Percentiles rank a stretch among this genome's conserved stretches.
These are phyloP conservation scores for Dasysyrphus tricinctus DNA, from an alignment of 2,888 invertebrate species.

Conservation along the genomic window DNA sequence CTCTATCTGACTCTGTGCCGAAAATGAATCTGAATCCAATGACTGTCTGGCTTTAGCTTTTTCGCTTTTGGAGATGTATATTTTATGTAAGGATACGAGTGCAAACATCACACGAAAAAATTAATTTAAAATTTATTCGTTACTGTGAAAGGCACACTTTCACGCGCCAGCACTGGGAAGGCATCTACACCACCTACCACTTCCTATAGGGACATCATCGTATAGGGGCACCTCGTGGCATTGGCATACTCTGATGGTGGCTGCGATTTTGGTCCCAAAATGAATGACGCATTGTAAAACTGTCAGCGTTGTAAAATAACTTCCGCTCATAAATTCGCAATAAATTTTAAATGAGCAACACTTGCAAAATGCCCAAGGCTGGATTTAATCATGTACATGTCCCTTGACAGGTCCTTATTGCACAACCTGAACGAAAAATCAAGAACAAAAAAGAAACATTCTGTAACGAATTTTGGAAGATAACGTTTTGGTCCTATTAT, in stretches of 20 bases:
- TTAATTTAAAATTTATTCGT: conserved; percentile 71
- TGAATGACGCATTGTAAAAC: conserved; percentile 74
- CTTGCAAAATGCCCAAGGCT: conserved; percentile 36
- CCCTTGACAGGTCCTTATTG: neutral
- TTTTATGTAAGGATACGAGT: neutral
- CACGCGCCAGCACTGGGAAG: neutral
- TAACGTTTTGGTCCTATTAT: no score
- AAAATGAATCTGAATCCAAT: conserved; percentile 66
- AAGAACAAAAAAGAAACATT: neutral
- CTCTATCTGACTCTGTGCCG: conserved; percentile 17
- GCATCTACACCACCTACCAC: neutral
- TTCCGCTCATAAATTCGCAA: conserved; percentile 75
- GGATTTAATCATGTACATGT: neutral
- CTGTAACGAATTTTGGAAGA: no score
- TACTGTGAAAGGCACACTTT: conserved; percentile 34
- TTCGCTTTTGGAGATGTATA: neutral
- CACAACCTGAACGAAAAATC: neutral
- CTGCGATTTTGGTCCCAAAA: conserved; percentile 56
- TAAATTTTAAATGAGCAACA: conserved; percentile 75
- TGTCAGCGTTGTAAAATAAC: conserved; percentile 74
- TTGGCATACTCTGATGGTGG: conserved; percentile 13
- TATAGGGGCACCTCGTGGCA: conserved; percentile 8
- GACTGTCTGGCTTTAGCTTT: conserved; percentile 45
- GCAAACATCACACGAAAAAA: conserved; percentile 59
- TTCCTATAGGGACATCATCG: neutral